Base-by-base conservation (phyloP, 2,888 invertebrate species). In the Serrognathus titanus region DNA sequence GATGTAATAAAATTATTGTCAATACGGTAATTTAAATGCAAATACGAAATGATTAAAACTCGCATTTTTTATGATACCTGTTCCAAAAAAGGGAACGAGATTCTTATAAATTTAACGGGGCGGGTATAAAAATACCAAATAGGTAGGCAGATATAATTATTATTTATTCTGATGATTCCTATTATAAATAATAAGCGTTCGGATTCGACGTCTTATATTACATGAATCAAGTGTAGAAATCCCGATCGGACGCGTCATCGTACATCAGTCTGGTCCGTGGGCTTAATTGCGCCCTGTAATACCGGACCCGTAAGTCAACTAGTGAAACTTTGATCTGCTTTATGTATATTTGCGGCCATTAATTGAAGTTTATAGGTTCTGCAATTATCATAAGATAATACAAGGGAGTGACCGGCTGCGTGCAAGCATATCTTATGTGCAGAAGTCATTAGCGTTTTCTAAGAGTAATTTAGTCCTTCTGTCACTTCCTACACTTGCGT, bases 361-460 rank as follows among this genome's bases (percentile, higher is more conserved):
- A 76, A 76, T 76, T 75, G 75, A 74, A 75, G 75, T 76, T 76
- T 76, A 76, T 76, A 75, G 75, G 75, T 72, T 71, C 70, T 70
- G 75, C 75, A 76, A 75, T 76, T 75, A 75, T 75, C 75, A 75
- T 75, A 75, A 75, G 76, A 76, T 76, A 75, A 75, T 76, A 69
- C 72, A 71, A 71, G 71, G 75, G 73, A 74, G 73, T 74, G 74
- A 74, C 73, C 72, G 73, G 48, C 69, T 68, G 65, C 69, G 63
- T 62, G 63, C 62, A 45, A 53, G 55, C 49, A 55, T 64, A 60
- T 57, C 55, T 59, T 64, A 50, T 58, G 50, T 49, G 58, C 59
- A 61, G 57, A 53, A 65, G 65, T 66, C 67, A 62, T 69, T 69
- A 63, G 61, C 58, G 62, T 61, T 67, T 57, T 63, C 62, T 60